Conservation (phyloP, 2,113 vertebrate species). For the Nothobranchius furzeri region DNA sequence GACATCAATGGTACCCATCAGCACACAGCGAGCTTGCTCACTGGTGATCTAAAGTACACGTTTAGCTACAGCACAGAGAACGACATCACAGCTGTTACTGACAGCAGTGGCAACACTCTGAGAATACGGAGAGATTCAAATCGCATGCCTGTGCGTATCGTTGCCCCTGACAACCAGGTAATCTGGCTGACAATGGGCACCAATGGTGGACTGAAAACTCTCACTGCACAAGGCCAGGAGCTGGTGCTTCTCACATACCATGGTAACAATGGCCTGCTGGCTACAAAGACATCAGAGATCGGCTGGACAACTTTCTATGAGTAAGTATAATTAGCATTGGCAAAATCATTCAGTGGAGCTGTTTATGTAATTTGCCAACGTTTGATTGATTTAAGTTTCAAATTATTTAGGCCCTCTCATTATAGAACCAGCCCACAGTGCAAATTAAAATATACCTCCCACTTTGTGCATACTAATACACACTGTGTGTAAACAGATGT, state of each 20-base stretch:
- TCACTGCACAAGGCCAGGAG: conserved; percentile 93
- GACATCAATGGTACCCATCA: conserved; percentile 96
- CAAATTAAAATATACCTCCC: conserved; percentile 29
- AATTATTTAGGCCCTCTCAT: conserved; percentile 15
- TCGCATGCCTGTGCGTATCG: conserved; percentile 92
- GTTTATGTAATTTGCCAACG: conserved; percentile 1
- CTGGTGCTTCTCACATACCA: conserved; percentile 95
- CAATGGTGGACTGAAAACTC: conserved; percentile 91
- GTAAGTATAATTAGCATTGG: conserved; percentile 81
- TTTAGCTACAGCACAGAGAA: conserved; percentile 97
- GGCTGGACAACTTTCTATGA: conserved; percentile 99
- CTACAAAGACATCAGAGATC: conserved; percentile 94
- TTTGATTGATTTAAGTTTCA: conserved; percentile 14
- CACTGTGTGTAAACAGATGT: conserved; percentile 18
- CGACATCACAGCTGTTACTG: conserved; percentile 89
- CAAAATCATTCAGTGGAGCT: conserved; percentile 8
- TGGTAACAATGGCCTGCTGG: conserved; percentile 92
- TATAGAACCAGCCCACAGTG: conserved; percentile 5
- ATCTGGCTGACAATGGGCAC: conserved; percentile 96
- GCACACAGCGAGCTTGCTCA: conserved; percentile 93
- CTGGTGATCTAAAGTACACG: conserved; percentile 91
- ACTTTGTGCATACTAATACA: conserved; percentile 29
- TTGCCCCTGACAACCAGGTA: conserved; percentile 96
- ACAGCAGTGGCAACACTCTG: conserved; percentile 94
- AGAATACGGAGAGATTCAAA: conserved; percentile 91